Evolutionary conservation across 1,140 invertebrate genomes (phyloP), one percentile per base, ranked within the genome.

Genomic region (Brachionus asplanchnoidis): DNA sequence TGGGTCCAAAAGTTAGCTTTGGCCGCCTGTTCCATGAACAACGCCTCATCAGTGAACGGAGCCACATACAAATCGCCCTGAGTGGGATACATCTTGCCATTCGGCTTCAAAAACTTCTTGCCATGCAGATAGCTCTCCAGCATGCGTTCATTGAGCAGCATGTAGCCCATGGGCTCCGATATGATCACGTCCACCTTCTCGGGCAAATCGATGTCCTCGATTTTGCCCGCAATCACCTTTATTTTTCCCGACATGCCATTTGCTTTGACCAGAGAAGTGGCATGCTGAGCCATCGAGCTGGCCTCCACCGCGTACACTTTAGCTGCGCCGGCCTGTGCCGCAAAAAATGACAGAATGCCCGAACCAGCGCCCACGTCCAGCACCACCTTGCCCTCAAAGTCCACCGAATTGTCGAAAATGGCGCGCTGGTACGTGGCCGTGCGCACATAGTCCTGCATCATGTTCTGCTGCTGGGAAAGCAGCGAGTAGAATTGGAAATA

Each of bases 1-100:
- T 99, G 97, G 89, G 96, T 95, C 97, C 97, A 99, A 90, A 99
- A 99, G 88, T 98, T 98, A 0, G 96, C 96, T 91, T 99, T 99
- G 87, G 96, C 97, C 87, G 95, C 96, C 89, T 99, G 97, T 90
- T 99, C 97, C 93, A 97, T 97, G 88, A 95, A 99, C 6, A 99
- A 92, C 65, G 95, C 94, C 90, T 99, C 97, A 90, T 99, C 97
- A 79, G 94, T 96, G 88, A 99, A 99, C 3, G 98, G 97, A n/a
- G 96, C 96, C 88, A 99, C 94, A 87, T 99, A 97, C 11, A 99
- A 90, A 91, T 99, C 96, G 70, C 97, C 97, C 89, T 95, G 92
- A 2, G 95, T 94, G 50, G 97, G 97, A 90, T 97, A 99, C 97
- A 99, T 99, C 89, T 93, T 92, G 91, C 95, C 96, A 88, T 93